Conservation (phyloP, 2,113 vertebrate species). For the Ictalurus furcatus region DNA sequence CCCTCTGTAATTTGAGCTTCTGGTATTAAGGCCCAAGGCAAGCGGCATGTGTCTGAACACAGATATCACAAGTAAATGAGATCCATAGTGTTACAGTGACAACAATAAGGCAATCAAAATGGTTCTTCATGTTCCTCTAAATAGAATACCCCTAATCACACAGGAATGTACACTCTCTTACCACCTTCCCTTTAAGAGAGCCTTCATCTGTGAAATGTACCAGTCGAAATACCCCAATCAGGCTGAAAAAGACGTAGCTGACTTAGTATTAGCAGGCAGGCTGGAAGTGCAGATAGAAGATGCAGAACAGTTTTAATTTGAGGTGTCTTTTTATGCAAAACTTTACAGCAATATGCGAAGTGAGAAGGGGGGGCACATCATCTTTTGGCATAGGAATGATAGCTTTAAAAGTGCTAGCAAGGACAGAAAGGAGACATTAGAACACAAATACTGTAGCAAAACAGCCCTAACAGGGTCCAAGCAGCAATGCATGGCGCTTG, state of each 20-base stretch:
- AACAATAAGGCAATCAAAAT: neutral
- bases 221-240: slow-evolving; percentile 57
- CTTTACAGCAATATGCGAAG: slow-evolving; percentile 34
- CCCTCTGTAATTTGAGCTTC: neutral
- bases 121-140: neutral
- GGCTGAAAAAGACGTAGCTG: slow-evolving; percentile 21
- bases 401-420: neutral
- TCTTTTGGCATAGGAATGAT: neutral
- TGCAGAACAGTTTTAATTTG: slow-evolving; percentile 48
- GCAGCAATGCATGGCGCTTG: neutral
- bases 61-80: slow-evolving; percentile 14
- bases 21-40: neutral
- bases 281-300: slow-evolving; percentile 45
- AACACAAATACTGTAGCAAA: neutral
- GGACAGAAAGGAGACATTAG: neutral
- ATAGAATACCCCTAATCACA: slow-evolving; percentile 21
- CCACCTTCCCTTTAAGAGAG: slow-evolving; percentile 45
- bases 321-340: slow-evolving; percentile 49
- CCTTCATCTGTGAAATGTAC: slow-evolving; percentile 52
- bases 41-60: neutral
- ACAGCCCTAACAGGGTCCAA: no score
- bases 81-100: neutral
- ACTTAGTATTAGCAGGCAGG: neutral
- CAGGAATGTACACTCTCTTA: slow-evolving; percentile 11
- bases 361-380: neutral